Evolutionary conservation across 2,113 vertebrate genomes (phyloP).

Genomic region (Delphinus delphis): DNA sequence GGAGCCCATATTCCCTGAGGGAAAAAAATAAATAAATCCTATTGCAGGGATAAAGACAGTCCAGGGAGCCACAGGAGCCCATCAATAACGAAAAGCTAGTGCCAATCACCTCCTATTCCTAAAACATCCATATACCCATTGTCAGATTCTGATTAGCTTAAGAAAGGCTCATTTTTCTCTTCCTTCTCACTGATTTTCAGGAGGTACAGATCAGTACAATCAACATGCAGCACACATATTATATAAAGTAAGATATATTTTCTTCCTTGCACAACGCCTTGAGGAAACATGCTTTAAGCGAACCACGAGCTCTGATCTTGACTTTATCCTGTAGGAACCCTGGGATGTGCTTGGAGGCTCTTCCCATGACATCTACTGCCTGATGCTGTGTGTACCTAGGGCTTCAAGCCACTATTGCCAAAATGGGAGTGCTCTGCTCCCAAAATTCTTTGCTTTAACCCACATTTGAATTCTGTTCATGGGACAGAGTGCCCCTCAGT

Average conservation of each 20-base stretch:
- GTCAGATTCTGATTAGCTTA: background rate
- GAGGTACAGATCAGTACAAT: background rate
- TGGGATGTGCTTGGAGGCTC: background rate
- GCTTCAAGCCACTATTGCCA: background rate
- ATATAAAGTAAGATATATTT: background rate
- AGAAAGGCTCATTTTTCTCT: background rate
- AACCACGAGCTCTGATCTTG: background rate
- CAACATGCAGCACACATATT: background rate
- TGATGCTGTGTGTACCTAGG: background rate
- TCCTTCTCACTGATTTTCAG: background rate
- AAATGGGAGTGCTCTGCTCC: background rate
- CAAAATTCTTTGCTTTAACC: background rate
- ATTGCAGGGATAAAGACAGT: background rate
- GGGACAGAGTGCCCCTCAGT: background rate
- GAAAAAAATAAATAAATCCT: background rate
- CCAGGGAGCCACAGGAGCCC: too few species aligned
- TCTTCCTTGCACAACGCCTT: background rate
- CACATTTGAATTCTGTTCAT: slow-evolving; percentile 30
- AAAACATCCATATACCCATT: background rate
- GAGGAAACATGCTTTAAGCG: background rate
- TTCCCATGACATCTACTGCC: background rate
- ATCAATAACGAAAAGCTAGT: background rate
- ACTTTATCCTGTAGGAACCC: background rate
- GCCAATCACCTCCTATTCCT: background rate
- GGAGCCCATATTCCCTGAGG: background rate